Conservation (phyloP, 2,113 vertebrate species). For the Hoplias malabaricus region DNA sequence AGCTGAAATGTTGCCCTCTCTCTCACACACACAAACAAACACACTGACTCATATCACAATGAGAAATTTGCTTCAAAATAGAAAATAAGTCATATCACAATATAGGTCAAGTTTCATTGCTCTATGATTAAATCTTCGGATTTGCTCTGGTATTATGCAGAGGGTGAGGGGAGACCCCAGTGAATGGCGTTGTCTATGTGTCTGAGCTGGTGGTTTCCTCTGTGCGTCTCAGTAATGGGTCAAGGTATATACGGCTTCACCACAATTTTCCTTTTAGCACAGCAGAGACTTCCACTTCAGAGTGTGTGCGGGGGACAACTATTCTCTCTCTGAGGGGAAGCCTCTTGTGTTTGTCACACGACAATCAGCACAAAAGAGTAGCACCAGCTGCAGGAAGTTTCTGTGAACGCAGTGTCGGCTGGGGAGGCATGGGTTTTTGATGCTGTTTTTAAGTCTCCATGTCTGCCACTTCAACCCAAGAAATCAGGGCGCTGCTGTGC, state of each 20-base stretch:
- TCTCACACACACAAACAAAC: neutral
- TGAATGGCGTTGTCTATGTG: neutral
- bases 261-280: neutral
- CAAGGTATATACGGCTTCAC: neutral
- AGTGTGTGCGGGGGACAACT: neutral
- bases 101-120: neutral
- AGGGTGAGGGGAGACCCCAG: neutral
- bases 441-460: constrained; percentile 26
- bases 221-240: constrained; percentile 1
- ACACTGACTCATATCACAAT: neutral
- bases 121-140: neutral
- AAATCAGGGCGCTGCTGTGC: neutral
- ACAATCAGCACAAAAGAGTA: constrained; percentile 5
- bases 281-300: neutral
- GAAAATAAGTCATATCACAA: neutral
- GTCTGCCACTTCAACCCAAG: constrained; percentile 27
- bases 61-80: too few species aligned
- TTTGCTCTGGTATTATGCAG: neutral
- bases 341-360: neutral
- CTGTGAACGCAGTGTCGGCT: neutral
- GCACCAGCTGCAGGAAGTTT: constrained; percentile 28
- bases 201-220: constrained; percentile 5
- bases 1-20: too few species aligned
- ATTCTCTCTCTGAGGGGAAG: neutral
- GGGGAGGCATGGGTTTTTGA: constrained; percentile 14